phyloP scores from a whole-genome alignment of 1,140 invertebrate genomes.

The Zaprionus tsacasi region DNA sequence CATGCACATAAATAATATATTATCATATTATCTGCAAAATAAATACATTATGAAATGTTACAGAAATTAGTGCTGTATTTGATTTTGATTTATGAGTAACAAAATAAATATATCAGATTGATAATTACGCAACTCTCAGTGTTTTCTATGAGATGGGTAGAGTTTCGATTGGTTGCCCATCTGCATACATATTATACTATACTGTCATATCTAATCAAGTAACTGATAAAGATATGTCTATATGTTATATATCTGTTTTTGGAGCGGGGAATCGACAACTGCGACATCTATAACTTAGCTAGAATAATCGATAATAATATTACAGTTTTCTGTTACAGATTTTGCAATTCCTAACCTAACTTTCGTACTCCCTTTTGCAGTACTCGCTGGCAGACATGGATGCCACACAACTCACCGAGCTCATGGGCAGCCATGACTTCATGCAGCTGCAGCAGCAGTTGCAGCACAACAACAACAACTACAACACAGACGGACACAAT shows the following conservation, averaged over 20 bases:
- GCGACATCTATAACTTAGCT: not conserved
- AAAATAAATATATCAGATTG: conserved; percentile 20
- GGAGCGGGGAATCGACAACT: not conserved
- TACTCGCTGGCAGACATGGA: conserved; percentile 53
- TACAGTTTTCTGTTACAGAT: not conserved
- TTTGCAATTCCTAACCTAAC: not conserved
- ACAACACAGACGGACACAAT: conserved; percentile 74
- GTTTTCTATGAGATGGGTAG: conserved; percentile 10
- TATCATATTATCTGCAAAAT: not conserved
- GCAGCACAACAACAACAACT: conserved; percentile 76
- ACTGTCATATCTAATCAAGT: conserved; percentile 11
- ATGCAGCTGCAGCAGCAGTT: conserved; percentile 73
- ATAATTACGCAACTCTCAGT: conserved; percentile 21
- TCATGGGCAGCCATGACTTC: conserved; percentile 73
- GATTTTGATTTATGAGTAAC: conserved; percentile 18
- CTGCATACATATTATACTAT: not conserved
- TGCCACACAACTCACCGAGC: conserved; percentile 72
- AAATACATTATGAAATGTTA: conserved; percentile 7
- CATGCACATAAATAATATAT: too few relatives aligned
- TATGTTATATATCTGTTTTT: not conserved
- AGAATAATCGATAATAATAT: too few relatives aligned
- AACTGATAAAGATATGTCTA: conserved; percentile 21
- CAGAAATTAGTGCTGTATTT: conserved; percentile 7
- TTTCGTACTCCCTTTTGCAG: not conserved
- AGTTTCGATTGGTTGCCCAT: not conserved